Base-by-base conservation (phyloP, 2,888 invertebrate genomes). In the Dilophus febrilis region DNA sequence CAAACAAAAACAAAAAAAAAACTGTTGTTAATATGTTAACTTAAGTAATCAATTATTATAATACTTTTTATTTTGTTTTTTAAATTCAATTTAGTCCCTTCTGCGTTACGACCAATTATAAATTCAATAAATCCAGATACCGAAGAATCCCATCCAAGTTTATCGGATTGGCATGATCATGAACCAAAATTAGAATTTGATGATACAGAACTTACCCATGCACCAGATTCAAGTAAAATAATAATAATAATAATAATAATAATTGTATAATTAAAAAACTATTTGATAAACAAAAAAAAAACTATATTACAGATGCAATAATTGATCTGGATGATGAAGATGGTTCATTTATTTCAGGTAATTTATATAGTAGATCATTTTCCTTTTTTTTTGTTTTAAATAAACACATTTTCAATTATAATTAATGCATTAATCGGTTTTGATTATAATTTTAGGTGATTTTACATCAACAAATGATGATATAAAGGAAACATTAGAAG, bases 161-260 rank as follows among this genome's bases (percentile, higher is more conserved):
- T 90, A 43, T 88, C 88, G 27, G 90, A 88, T 64, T 80, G 77
- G 58, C 87, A 88, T 58, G 91, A 91, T 64, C 86, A 90, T 59
- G 94, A 95, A 60, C 92, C 92, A 12, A 85, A 88, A 64, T 68
- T 94, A 57, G 92, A 94, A 62, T 94, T 94, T 66, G 94, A 95
- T 66, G 94, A 94, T 62, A 84, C 88, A 12, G 94, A 94, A 65
- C 64, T 88, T 42, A 74, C 74, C 10, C 41, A 41, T 14, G 28
- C 36, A 27, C 27, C 39, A 28, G 28, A 41, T 26, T 35, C 39
- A 29, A 38, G 37, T 37, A 37, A 37, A 14, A 14, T 14, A 7
- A 6, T 22, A 22, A 22, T 8, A 19, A 6, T 18, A 4, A 16
- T 35, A 18, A n/a, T 18, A 5, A 12, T 35, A 19, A 29, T 13